Percentiles rank a stretch among this genome's conserved stretches.
Evolutionary conservation across 2,797 vertebrate genomes (phyloP).

Genomic region (Carapus acus): DNA sequence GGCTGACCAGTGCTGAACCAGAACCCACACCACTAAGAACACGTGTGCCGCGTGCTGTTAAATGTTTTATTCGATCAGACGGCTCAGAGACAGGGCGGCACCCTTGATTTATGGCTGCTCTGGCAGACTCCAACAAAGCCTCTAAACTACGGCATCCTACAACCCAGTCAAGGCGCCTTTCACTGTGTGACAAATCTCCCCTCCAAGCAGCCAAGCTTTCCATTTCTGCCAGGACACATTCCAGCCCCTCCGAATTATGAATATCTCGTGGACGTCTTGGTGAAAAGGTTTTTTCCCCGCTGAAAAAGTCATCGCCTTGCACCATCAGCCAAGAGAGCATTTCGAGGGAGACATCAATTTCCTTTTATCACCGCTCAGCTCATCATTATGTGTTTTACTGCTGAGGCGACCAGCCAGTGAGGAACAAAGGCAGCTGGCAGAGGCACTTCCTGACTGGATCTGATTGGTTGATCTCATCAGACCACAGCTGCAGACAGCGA

Average conservation of each 20-base stretch:
- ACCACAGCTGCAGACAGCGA: conserved; percentile 58
- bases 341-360: conserved; percentile 56
- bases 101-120: conserved; percentile 1
- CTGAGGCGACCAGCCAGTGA: conserved; percentile 38
- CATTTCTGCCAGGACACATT: conserved; percentile 9
- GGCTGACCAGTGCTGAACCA: conserved; percentile 35
- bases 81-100: conserved; percentile 1
- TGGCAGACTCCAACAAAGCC: not conserved
- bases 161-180: no score
- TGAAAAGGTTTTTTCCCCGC: conserved; percentile 8
- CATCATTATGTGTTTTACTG: conserved; percentile 59
- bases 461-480: conserved; percentile 61
- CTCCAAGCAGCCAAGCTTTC: not conserved
- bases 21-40: conserved; percentile 19
- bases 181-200: not conserved
- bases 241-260: not conserved
- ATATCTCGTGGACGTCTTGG: conserved; percentile 16
- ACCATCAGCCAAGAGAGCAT: conserved; percentile 22
- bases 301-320: conserved; percentile 14
- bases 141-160: not conserved
- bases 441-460: conserved; percentile 55
- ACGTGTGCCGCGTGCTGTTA: not conserved
- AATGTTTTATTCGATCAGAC: not conserved
- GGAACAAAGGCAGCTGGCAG: conserved; percentile 60
- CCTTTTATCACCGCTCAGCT: conserved; percentile 57